Conservation (phyloP, 2,888 invertebrate genomes). For the Pelosia muscerda region DNA sequence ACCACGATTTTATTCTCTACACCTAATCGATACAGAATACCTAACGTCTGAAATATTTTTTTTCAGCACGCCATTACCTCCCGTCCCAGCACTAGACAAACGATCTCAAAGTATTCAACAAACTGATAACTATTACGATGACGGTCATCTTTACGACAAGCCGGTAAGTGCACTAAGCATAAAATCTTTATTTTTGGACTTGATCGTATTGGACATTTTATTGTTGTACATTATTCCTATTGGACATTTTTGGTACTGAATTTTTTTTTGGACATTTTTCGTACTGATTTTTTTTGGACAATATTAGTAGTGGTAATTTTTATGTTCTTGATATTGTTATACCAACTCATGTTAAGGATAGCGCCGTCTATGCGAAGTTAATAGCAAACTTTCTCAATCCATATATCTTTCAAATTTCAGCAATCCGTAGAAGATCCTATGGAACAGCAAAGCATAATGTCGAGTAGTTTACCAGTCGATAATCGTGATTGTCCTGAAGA, state of each 20-base stretch:
- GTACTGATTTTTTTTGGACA: no score
- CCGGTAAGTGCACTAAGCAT: no score
- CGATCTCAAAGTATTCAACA: constrained; percentile 86
- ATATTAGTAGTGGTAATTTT: no score
- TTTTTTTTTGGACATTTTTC: no score
- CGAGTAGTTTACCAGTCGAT: constrained; percentile 69
- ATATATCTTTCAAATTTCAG: constrained; percentile 48
- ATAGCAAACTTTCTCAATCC: not conserved
- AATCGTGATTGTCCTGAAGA: constrained; percentile 64
- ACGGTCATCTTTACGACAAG: constrained; percentile 91
- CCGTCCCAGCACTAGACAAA: constrained; percentile 90
- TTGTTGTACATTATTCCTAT: no score
- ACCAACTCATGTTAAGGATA: not conserved
- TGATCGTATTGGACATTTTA: no score
- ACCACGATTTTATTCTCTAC: not conserved
- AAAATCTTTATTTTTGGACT: no score
- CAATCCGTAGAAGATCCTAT: constrained; percentile 72
- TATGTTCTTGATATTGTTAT: no score
- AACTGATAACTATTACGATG: constrained; percentile 84
- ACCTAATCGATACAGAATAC: not conserved
- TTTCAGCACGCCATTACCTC: constrained; percentile 92
- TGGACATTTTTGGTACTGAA: no score
- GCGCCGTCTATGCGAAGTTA: constrained; percentile 7
- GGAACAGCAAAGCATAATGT: constrained; percentile 76
- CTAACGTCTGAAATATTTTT: not conserved